Evolutionary conservation across 2,888 invertebrate genomes (phyloP).

Genomic region (Tyria jacobaeae): DNA sequence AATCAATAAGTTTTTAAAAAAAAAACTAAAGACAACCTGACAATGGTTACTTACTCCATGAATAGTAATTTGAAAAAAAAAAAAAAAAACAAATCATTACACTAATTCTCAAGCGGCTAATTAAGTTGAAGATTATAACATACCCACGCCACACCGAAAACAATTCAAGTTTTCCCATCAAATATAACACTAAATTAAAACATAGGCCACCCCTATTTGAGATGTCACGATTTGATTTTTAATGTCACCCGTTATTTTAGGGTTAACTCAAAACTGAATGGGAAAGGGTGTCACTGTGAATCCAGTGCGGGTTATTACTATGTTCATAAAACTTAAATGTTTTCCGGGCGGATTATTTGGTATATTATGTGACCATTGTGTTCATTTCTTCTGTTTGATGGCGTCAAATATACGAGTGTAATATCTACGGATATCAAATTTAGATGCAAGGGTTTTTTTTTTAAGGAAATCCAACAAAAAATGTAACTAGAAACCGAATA

Average conservation of each 20-base stretch:
- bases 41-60: conserved; percentile 4
- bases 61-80: no score
- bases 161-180: conserved; percentile 77
- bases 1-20: neutral
- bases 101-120: conserved; percentile 58
- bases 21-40: neutral
- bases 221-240: conserved; percentile 62
- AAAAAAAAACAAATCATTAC: conserved; percentile 26
- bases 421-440: neutral
- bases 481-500: no score
- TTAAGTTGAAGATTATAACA: conserved; percentile 54
- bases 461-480: neutral
- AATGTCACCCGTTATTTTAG: conserved; percentile 59
- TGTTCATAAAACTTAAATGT: conserved; percentile 38
- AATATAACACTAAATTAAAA: conserved; percentile 72
- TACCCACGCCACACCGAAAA: conserved; percentile 53
- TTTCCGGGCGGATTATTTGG: conserved; percentile 28
- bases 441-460: neutral
- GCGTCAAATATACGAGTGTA: neutral
- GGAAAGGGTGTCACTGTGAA: conserved; percentile 58
- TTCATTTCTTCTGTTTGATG: neutral
- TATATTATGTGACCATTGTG: conserved; percentile 5
- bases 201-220: conserved; percentile 76
- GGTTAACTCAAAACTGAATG: conserved; percentile 55
- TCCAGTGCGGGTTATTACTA: conserved; percentile 55